These are phyloP conservation scores for Chlamydotis undulata DNA, from an alignment of 2,113 vertebrate species.

Conservation along the genomic window DNA sequence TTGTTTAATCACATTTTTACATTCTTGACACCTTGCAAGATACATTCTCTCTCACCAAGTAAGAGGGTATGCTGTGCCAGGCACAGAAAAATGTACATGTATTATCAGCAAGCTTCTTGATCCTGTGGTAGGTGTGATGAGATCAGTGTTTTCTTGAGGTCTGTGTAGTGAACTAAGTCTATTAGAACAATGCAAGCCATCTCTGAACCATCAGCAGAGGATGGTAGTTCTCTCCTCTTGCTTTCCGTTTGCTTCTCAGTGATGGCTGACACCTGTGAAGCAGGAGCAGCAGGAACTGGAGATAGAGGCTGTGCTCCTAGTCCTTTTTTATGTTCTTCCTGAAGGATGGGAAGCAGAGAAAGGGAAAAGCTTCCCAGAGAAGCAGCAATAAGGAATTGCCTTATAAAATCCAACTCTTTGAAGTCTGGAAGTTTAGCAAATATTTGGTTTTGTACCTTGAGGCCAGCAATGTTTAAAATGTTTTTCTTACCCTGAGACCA, in stretches of 20 bases:
- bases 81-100: background rate
- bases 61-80: background rate
- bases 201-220: background rate
- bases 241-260: background rate
- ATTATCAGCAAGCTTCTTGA: background rate
- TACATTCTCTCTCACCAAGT: background rate
- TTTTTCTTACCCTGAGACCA: slow-evolving; percentile 2
- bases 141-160: background rate
- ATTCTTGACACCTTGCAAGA: background rate
- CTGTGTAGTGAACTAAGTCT: background rate
- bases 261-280: background rate
- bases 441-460: slow-evolving; percentile 12
- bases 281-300: background rate
- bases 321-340: background rate
- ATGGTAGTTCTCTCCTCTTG: background rate
- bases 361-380: background rate
- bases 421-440: slow-evolving; percentile 37
- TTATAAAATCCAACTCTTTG: background rate
- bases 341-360: background rate
- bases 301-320: background rate
- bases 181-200: background rate
- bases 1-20: background rate
- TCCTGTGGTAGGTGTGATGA: background rate
- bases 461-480: background rate
- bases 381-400: background rate